Percentiles rank a stretch among this genome's conserved stretches.
Conservation (phyloP, 1,140 invertebrate species). For the Battus philenor region DNA sequence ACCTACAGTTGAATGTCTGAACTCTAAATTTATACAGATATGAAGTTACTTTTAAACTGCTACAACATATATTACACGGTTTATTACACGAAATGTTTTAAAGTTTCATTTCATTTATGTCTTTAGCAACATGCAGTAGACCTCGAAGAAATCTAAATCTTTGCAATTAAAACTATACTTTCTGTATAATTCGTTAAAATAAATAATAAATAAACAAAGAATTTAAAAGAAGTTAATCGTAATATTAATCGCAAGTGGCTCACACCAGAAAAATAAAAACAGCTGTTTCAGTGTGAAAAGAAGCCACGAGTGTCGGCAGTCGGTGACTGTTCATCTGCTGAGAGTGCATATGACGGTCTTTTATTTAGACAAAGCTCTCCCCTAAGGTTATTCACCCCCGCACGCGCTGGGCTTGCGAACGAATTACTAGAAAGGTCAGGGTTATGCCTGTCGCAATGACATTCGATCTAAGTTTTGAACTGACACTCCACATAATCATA, state of each 20-base stretch:
- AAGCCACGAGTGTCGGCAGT: constrained; percentile 26
- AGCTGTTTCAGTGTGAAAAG: constrained; percentile 37
- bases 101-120: no score
- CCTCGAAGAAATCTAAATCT: no score
- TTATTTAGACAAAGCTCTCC: constrained; percentile 65
- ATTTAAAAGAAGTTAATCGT: no score
- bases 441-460: constrained; percentile 26
- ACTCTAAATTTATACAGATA: neutral
- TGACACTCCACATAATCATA: neutral
- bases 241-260: no score
- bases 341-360: constrained; percentile 48
- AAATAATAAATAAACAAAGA: no score
- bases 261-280: constrained; percentile 28
- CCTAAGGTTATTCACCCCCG: constrained; percentile 62
- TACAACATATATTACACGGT: no score
- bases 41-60: no score
- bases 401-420: constrained; percentile 29
- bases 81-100: no score
- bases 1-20: neutral
- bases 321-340: constrained; percentile 37
- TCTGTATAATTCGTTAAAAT: no score
- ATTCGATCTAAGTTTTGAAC: constrained; percentile 3
- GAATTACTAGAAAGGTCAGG: constrained; percentile 56
- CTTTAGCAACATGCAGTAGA: no score
- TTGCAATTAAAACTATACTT: no score